Base-by-base conservation (phyloP, 2,888 invertebrate species). In the Phorcus lineatus region DNA sequence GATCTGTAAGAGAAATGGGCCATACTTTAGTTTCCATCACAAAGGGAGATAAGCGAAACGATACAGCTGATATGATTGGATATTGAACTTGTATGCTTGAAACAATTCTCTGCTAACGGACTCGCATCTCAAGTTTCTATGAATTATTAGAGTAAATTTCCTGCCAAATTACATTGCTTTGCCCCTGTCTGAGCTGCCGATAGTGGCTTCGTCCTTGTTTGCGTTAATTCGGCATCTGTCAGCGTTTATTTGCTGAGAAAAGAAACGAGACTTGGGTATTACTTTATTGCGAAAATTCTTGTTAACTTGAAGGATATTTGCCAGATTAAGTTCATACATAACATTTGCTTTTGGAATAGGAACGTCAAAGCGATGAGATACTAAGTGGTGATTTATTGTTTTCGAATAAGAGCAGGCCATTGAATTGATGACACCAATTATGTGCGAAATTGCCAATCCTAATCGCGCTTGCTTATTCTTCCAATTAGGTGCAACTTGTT, bases 321-420 rank as follows among this genome's bases (percentile, higher is more conserved):
- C 54, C 76, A 55, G 76, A 76, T 76, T 76, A 76, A 55, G 54
- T 36, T 76, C 54, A 55, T 76, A 53, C 67, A 74, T 79, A 36
- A 74, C 74, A 74, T 79, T 79, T 79, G 79, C 79, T 74, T 57
- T 57, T 74, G 74, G 40, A 57, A 74, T 55, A 54, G 55, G 74
- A 70, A 28, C 67, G 79, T 74, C 79, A 79, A 54, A 36, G 36
- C 28, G 19, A 40, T 53, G 67, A 57, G 77, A 77, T 77, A 40
- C 70, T 66, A 81, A 74, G 70, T 19, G 40, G 67, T 88, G 89
- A 89, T 89, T 87, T 88, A 89, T 89, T 87, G 88, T 86, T 85
- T 87, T 85, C 81, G 83, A 88, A 87, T 87, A 84, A 82, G 84
- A 80, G 81, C 81, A 76, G 82, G 84, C 81, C 83, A 87, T 87